Conservation (phyloP, 2,888 invertebrate genomes). For the Acanthosepion pharaonis region DNA sequence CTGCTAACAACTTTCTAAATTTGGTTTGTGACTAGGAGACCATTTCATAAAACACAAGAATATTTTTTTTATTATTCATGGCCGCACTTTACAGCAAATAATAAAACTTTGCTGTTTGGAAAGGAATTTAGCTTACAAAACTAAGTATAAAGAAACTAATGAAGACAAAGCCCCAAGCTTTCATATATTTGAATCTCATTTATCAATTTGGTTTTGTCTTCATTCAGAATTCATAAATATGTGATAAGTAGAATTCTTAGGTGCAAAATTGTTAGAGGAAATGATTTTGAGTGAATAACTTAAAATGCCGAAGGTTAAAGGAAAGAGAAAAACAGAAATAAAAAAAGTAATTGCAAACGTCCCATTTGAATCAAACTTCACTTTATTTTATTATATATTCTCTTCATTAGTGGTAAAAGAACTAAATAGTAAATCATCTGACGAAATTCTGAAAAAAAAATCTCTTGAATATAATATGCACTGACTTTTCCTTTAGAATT, state of each 20-base stretch:
- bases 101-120: neutral
- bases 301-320: neutral
- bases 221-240: neutral
- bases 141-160: neutral
- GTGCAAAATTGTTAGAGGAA: neutral
- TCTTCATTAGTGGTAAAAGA: too few relatives aligned
- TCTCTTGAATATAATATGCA: too few relatives aligned
- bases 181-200: neutral
- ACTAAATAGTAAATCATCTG: too few relatives aligned
- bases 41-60: too few relatives aligned
- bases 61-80: too few relatives aligned
- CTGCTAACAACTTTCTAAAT: too few relatives aligned
- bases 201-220: neutral
- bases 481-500: too few relatives aligned
- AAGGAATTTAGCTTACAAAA: neutral
- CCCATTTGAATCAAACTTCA: too few relatives aligned
- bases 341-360: neutral
- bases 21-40: too few relatives aligned
- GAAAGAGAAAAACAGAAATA: neutral
- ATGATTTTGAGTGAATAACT: neutral
- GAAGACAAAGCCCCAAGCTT: neutral
- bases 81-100: neutral
- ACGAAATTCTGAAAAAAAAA: too few relatives aligned
- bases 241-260: neutral
- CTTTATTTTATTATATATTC: too few relatives aligned